Conservation (phyloP, 2,797 vertebrate genomes). For the Percopsis omiscomaycus region DNA sequence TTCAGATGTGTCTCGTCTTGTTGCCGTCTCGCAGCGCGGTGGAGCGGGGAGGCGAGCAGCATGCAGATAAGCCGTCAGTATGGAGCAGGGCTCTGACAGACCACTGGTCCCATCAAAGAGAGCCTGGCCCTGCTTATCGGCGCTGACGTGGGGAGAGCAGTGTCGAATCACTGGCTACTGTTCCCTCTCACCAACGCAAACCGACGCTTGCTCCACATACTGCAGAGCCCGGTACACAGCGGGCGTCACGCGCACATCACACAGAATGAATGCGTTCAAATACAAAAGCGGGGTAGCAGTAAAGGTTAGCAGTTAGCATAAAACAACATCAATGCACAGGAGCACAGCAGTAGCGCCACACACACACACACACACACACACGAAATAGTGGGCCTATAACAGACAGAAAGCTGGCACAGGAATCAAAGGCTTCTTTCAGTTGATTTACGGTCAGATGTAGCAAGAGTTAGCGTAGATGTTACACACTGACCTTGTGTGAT, state of each 20-base stretch:
- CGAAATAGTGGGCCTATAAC: slow-evolving; percentile 26
- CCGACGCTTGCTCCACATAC: slow-evolving; percentile 19
- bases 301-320: neutral
- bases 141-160: slow-evolving; percentile 74
- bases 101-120: slow-evolving; percentile 75
- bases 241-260: slow-evolving; percentile 14
- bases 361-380: slow-evolving; percentile 6
- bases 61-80: slow-evolving; percentile 76
- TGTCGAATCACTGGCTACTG: slow-evolving; percentile 70
- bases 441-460: slow-evolving; percentile 67
- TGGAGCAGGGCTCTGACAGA: slow-evolving; percentile 73
- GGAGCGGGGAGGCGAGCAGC: slow-evolving; percentile 60
- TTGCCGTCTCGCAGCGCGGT: slow-evolving; percentile 48
- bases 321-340: neutral
- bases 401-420: slow-evolving; percentile 63
- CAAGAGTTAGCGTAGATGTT: slow-evolving; percentile 58
- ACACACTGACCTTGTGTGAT: slow-evolving; percentile 53
- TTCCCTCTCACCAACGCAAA: slow-evolving; percentile 59
- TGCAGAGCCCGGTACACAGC: slow-evolving; percentile 30
- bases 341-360: neutral
- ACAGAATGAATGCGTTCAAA: slow-evolving; percentile 6
- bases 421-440: slow-evolving; percentile 50
- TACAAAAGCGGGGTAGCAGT: neutral
- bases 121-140: slow-evolving; percentile 76
- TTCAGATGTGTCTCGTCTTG: slow-evolving; percentile 38